Evolutionary conservation across 2,113 vertebrate genomes (phyloP).

Genomic region (Corythaixoides concolor): DNA sequence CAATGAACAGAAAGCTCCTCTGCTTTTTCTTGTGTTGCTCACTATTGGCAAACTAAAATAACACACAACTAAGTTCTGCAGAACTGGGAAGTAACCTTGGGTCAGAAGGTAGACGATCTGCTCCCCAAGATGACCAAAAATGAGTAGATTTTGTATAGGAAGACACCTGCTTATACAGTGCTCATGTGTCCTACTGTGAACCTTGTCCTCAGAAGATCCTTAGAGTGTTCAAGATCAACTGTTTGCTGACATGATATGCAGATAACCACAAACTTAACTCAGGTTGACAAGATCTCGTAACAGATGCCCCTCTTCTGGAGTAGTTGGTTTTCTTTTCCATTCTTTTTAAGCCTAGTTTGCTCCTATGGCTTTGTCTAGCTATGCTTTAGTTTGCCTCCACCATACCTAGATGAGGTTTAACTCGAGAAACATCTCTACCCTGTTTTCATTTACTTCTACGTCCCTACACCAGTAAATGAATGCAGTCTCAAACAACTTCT

Average conservation of each 20-base stretch:
- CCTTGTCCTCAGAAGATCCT: not conserved
- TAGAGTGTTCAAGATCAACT: not conserved
- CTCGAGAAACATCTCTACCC: not conserved
- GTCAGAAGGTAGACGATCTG: not conserved
- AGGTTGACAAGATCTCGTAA: not conserved
- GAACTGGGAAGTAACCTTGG: not conserved
- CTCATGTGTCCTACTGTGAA: not conserved
- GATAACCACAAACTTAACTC: not conserved
- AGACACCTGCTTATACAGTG: not conserved
- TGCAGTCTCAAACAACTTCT: not conserved
- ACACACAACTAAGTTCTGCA: not conserved
- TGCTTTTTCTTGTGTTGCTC: not conserved
- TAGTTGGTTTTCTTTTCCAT: not conserved
- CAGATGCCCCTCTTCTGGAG: not conserved
- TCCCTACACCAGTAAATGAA: not conserved
- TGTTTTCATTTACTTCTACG: not conserved
- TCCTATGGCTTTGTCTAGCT: not conserved
- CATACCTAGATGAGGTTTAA: not conserved
- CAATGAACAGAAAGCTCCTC: not conserved
- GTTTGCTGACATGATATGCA: not conserved
- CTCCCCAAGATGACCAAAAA: not conserved
- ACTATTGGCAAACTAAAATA: not conserved
- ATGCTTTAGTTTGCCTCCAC: not conserved
- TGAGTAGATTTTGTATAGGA: not conserved
- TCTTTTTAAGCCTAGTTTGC: not conserved